phyloP scores from a whole-genome alignment of 2,797 vertebrate genomes.

The Enteromius anoplus region DNA sequence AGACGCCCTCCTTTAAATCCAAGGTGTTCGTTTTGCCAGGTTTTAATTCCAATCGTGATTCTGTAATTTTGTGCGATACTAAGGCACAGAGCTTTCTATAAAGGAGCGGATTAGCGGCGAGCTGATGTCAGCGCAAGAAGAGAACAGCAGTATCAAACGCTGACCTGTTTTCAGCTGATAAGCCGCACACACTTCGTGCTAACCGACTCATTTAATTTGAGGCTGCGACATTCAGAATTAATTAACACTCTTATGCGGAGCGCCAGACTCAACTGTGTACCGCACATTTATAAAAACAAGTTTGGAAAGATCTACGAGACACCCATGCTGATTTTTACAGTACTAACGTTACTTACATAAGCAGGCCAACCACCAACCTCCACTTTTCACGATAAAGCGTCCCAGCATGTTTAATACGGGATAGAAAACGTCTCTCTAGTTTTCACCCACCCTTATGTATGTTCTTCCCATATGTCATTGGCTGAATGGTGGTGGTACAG shows the following conservation, averaged over 20 bases:
- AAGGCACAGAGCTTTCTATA: constrained; percentile 69
- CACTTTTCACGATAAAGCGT: constrained; percentile 4
- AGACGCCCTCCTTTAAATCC: constrained; percentile 9
- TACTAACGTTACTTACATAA: constrained; percentile 1
- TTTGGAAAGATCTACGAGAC: constrained; percentile 28
- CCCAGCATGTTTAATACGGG: not conserved
- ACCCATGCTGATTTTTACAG: constrained; percentile 3
- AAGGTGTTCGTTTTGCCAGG: constrained; percentile 47
- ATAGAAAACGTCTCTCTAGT: constrained; percentile 5
- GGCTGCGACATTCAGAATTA: constrained; percentile 79
- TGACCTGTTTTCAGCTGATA: constrained; percentile 85
- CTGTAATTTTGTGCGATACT: constrained; percentile 57
- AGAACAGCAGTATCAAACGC: constrained; percentile 77
- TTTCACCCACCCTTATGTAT: constrained; percentile 41
- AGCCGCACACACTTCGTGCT: constrained; percentile 73
- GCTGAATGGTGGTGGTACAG: constrained; percentile 61
- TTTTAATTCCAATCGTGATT: constrained; percentile 53
- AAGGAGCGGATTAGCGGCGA: constrained; percentile 76
- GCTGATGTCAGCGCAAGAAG: constrained; percentile 75
- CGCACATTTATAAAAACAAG: constrained; percentile 42
- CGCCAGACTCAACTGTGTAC: constrained; percentile 63
- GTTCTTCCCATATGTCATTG: constrained; percentile 72
- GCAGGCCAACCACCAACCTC: not conserved
- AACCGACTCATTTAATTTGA: constrained; percentile 79
- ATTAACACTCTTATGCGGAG: constrained; percentile 73